Evolutionary conservation across 2,888 invertebrate species (phyloP).

Genomic region (Napeogenes sylphis): DNA sequence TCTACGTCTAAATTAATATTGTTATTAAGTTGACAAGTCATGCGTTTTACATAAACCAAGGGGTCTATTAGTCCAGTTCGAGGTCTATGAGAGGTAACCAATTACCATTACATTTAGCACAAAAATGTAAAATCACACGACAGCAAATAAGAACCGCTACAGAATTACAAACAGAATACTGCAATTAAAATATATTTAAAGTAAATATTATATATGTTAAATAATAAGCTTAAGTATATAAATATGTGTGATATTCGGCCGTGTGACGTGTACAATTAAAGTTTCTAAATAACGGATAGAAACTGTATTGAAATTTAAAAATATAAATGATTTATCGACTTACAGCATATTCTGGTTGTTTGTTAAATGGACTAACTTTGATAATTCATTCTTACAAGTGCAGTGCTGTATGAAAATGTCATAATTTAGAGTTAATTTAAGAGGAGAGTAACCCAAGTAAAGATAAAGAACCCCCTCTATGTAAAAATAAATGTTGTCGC

Average conservation of each 20-base stretch:
- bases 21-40: background rate
- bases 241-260: slow-evolving; percentile 7
- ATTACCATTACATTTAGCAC: background rate
- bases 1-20: slow-evolving; percentile 5
- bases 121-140: slow-evolving; percentile 3
- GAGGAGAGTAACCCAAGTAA: too few relatives aligned
- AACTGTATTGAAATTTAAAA: background rate
- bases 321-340: background rate
- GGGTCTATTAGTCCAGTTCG: too few relatives aligned
- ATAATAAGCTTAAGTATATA: slow-evolving; percentile 11
- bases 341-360: background rate
- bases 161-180: slow-evolving; percentile 5
- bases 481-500: too few relatives aligned
- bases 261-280: slow-evolving; percentile 9
- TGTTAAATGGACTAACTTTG: too few relatives aligned
- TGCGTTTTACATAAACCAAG: too few relatives aligned
- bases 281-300: background rate
- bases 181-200: slow-evolving; percentile 14
- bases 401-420: background rate
- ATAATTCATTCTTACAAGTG: background rate
- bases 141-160: slow-evolving; percentile 13
- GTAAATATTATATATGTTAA: slow-evolving; percentile 7
- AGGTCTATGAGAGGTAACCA: too few relatives aligned
- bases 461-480: too few relatives aligned
- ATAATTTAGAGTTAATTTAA: background rate